A percentile compares a stretch with the other conserved stretches of the same genome.
phyloP scores from a whole-genome alignment of 2,797 vertebrate species.

The Arrhamphus sclerolepis region DNA sequence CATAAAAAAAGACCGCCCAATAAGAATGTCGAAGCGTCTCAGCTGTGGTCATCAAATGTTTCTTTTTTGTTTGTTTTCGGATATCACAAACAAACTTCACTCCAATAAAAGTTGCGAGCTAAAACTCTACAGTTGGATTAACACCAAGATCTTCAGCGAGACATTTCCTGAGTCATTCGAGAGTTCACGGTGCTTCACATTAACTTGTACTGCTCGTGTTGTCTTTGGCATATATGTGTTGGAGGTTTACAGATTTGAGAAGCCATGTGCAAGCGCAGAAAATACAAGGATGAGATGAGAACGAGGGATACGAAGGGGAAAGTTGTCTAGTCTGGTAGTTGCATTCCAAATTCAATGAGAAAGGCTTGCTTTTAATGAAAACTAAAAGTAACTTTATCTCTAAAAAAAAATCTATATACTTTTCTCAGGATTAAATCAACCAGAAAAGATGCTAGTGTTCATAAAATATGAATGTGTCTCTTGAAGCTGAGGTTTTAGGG shows the following conservation, averaged over 20 bases:
- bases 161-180: conserved; percentile 31
- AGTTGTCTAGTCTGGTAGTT: conserved; percentile 41
- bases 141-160: conserved; percentile 27
- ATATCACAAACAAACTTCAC: conserved; percentile 20
- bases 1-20: conserved; percentile 27
- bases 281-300: neutral
- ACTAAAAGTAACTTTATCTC: conserved; percentile 9
- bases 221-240: conserved; percentile 8
- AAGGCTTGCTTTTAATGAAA: conserved; percentile 18
- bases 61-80: conserved; percentile 10
- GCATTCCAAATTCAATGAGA: conserved; percentile 49
- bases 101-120: conserved; percentile 14
- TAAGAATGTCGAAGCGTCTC: conserved; percentile 32
- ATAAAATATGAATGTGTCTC: conserved; percentile 41
- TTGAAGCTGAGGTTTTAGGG: conserved; percentile 20
- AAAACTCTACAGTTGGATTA: conserved; percentile 10
- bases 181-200: conserved; percentile 63
- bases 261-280: conserved; percentile 7
- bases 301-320: neutral
- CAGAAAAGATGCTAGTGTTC: conserved; percentile 41
- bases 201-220: conserved; percentile 39
- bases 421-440: conserved; percentile 54
- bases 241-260: conserved; percentile 11
- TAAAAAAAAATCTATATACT: conserved; percentile 10
- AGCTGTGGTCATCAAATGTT: conserved; percentile 31